Conservation (phyloP, 1,140 invertebrate genomes). For the Philotrypesis tridentata region DNA sequence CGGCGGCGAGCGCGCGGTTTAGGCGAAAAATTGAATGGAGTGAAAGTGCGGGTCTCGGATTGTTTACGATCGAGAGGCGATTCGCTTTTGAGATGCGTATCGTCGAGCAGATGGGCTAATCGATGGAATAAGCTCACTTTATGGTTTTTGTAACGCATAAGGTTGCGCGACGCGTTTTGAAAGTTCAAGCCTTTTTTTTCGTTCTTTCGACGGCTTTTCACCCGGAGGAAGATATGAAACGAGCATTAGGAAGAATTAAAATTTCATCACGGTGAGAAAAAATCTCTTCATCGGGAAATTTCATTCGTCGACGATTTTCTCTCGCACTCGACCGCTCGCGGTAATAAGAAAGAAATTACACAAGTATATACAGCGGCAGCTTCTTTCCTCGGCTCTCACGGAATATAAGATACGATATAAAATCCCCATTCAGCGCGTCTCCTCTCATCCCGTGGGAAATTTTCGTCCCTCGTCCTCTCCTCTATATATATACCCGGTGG, state of each 20-base stretch:
- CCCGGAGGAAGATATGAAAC: too few relatives aligned
- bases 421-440: background rate
- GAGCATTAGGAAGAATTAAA: too few relatives aligned
- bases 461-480: background rate
- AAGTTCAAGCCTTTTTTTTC: too few relatives aligned
- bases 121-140: too few relatives aligned
- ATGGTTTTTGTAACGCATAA: too few relatives aligned
- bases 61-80: background rate
- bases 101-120: background rate
- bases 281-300: background rate
- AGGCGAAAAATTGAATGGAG: background rate
- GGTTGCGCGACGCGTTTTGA: too few relatives aligned
- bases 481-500: too few relatives aligned
- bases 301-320: background rate
- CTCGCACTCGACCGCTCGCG: background rate
- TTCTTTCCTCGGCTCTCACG: background rate
- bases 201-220: too few relatives aligned
- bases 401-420: background rate
- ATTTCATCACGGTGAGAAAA: background rate
- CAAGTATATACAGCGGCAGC: background rate
- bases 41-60: background rate
- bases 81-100: background rate
- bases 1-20: background rate
- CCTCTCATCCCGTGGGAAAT: conserved; percentile 10
- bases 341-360: background rate